Evolutionary conservation across 2,888 invertebrate species (phyloP).

Genomic region (Hydraecia micacea): DNA sequence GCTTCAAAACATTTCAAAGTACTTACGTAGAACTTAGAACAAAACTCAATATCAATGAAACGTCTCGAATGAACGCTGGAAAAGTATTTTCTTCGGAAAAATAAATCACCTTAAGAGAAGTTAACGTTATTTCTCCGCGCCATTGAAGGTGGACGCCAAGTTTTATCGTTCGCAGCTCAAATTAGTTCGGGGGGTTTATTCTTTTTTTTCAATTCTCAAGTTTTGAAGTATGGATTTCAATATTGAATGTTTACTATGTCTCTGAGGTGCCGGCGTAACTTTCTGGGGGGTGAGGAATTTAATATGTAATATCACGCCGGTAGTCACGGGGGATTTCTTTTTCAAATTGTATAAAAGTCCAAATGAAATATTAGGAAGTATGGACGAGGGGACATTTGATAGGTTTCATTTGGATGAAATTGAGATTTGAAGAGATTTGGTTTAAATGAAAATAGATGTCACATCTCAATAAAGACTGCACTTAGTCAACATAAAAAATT

Average conservation of each 20-base stretch:
- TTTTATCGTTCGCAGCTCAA: slow-evolving; percentile 85
- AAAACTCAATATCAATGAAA: slow-evolving; percentile 88
- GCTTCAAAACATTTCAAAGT: slow-evolving; percentile 83
- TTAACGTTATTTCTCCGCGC: slow-evolving; percentile 82
- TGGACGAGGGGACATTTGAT: slow-evolving; percentile 24
- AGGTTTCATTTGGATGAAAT: slow-evolving; percentile 37
- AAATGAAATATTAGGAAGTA: slow-evolving; percentile 55
- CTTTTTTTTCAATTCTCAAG: slow-evolving; percentile 81
- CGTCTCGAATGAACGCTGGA: slow-evolving; percentile 79
- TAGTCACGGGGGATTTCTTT: slow-evolving; percentile 58
- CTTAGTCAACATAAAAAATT: background rate
- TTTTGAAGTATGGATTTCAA: slow-evolving; percentile 88
- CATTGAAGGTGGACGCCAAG: slow-evolving; percentile 82
- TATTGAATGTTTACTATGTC: slow-evolving; percentile 87
- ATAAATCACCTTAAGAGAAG: slow-evolving; percentile 86
- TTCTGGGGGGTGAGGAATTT: slow-evolving; percentile 73
- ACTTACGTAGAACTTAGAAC: slow-evolving; percentile 83
- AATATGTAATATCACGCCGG: slow-evolving; percentile 69
- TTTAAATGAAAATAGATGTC: background rate
- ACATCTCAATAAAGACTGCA: background rate
- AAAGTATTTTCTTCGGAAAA: slow-evolving; percentile 85
- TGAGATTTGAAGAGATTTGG: background rate
- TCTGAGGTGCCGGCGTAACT: slow-evolving; percentile 71
- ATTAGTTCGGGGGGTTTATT: slow-evolving; percentile 81
- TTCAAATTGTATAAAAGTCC: slow-evolving; percentile 59